phyloP scores from a whole-genome alignment of 2,113 vertebrate genomes.

The Tachysurus vachellii region DNA sequence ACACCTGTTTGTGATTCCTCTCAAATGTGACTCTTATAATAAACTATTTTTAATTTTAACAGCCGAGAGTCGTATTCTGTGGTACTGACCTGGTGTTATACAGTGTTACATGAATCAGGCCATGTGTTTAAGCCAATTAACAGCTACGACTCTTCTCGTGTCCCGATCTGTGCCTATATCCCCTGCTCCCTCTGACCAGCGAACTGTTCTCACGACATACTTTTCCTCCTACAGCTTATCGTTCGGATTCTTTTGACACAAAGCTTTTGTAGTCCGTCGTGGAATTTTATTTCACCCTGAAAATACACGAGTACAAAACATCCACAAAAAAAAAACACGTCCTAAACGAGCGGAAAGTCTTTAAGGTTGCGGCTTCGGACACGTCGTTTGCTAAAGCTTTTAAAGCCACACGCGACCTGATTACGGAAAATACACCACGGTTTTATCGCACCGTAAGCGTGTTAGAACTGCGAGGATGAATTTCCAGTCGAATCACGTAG shows the following conservation, averaged over 20 bases:
- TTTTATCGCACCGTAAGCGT: not conserved
- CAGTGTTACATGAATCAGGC: slow-evolving; percentile 11
- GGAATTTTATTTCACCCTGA: not conserved
- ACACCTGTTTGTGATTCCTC: not conserved
- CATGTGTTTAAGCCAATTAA: slow-evolving; percentile 47
- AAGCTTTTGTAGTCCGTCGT: not conserved
- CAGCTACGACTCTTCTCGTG: not conserved
- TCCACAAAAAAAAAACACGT: too few species aligned
- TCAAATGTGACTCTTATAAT: not conserved
- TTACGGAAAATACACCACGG: not conserved
- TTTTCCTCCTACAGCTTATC: not conserved
- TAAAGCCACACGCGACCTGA: not conserved
- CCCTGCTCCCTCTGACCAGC: not conserved
- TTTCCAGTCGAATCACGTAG: not conserved
- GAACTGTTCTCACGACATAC: not conserved
- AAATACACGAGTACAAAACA: too few species aligned
- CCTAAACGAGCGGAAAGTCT: too few species aligned
- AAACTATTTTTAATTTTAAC: not conserved
- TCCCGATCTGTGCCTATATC: not conserved
- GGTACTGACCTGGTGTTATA: not conserved
- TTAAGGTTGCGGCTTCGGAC: not conserved
- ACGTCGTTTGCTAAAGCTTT: not conserved
- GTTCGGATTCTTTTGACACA: not conserved
- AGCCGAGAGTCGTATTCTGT: not conserved
- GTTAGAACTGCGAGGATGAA: not conserved